Evolutionary conservation across 2,888 invertebrate species (phyloP).

Genomic region (Ptilodon capucinus): DNA sequence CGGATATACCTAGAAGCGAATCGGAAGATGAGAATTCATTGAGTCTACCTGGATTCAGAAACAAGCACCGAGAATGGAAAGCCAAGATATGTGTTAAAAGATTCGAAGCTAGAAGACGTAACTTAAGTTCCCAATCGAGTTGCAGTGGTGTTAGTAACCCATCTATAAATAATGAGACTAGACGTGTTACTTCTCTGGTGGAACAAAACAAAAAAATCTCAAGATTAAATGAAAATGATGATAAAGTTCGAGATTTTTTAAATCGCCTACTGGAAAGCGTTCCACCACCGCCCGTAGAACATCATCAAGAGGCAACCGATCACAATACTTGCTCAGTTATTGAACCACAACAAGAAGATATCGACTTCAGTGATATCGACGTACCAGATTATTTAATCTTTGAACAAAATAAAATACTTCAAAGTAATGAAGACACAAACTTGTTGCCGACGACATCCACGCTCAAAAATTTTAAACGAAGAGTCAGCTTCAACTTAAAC

Average conservation of each 20-base stretch:
- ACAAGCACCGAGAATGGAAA: constrained; percentile 67
- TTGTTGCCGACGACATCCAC: constrained; percentile 56
- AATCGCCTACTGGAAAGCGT: constrained; percentile 56
- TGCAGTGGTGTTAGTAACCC: constrained; percentile 37
- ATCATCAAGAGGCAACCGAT: constrained; percentile 24
- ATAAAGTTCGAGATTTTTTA: constrained; percentile 58
- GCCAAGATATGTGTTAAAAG: constrained; percentile 59
- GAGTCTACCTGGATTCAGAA: constrained; percentile 60
- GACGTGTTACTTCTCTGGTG: constrained; percentile 39
- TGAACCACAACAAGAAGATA: constrained; percentile 23
- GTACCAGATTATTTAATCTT: constrained; percentile 64
- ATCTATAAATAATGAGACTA: constrained; percentile 41
- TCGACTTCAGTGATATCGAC: constrained; percentile 50
- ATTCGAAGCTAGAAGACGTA: constrained; percentile 48
- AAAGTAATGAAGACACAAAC: constrained; percentile 32
- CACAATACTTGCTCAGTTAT: constrained; percentile 27
- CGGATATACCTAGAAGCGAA: constrained; percentile 73
- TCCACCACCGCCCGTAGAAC: constrained; percentile 64
- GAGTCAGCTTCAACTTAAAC: constrained; percentile 52
- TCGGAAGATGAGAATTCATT: constrained; percentile 72
- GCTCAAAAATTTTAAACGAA: constrained; percentile 50
- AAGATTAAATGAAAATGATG: constrained; percentile 40
- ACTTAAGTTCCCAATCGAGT: constrained; percentile 40
- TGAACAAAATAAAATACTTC: constrained; percentile 48
- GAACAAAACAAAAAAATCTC: constrained; percentile 8